phyloP scores from a whole-genome alignment of 2,888 invertebrate species.

The Acrocera orbiculus region DNA sequence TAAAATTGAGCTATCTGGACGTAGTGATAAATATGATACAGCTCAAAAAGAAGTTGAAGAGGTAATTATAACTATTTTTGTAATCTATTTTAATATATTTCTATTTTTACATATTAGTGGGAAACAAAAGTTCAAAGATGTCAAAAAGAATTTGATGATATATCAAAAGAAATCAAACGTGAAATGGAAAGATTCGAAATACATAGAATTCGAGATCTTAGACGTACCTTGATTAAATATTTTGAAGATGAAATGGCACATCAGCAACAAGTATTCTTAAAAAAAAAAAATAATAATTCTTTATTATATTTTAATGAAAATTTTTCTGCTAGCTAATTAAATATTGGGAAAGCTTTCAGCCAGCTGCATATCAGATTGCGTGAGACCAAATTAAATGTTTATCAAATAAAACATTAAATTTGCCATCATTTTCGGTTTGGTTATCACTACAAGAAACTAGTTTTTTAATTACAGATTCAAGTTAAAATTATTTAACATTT shows the following conservation, averaged over 20 bases:
- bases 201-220: constrained; percentile 75
- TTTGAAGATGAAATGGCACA: constrained; percentile 86
- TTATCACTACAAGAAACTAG: no score
- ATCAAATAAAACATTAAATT: no score
- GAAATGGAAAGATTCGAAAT: constrained; percentile 88
- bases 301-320: constrained; percentile 5
- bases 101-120: constrained; percentile 43
- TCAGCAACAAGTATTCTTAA: constrained; percentile 63
- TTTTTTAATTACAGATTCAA: no score
- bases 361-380: no score
- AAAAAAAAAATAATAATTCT: constrained; percentile 2
- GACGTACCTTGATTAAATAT: constrained; percentile 74
- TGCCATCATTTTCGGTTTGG: no score
- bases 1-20: constrained; percentile 75
- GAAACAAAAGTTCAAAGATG: constrained; percentile 92
- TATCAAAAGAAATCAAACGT: constrained; percentile 83
- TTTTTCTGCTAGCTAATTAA: constrained; percentile 21
- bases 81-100: neutral
- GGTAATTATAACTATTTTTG: constrained; percentile 34
- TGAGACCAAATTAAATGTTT: no score
- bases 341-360: no score
- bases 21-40: constrained; percentile 76
- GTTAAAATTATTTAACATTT: no score
- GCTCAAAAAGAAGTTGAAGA: constrained; percentile 84
- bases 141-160: constrained; percentile 89